These are phyloP conservation scores for Neolamprologus kungweensis DNA, from an alignment of 2,113 vertebrate species.

Conservation along the genomic window DNA sequence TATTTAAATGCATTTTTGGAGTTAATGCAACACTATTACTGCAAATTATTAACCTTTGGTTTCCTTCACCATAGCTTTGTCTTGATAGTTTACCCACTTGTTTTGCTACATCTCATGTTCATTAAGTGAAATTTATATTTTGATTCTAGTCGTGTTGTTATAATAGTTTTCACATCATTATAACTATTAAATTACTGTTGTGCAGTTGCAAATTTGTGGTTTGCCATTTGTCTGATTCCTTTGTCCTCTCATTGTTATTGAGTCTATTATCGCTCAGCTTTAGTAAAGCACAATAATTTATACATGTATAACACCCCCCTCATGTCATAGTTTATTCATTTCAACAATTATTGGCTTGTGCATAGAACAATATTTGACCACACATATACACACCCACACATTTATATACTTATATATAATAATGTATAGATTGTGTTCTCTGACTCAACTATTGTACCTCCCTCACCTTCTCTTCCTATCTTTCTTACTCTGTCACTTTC, in stretches of 20 bases:
- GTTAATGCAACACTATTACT: neutral
- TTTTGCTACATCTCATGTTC: neutral
- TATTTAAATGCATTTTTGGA: neutral
- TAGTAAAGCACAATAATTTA: neutral
- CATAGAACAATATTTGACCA: neutral
- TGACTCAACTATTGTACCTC: neutral
- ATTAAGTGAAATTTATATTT: neutral
- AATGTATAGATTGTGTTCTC: neutral
- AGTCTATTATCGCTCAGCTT: neutral
- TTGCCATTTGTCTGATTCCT: neutral
- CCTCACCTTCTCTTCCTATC: neutral
- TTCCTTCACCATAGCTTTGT: neutral
- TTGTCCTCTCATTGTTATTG: neutral
- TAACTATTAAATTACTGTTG: neutral
- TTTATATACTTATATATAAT: neutral
- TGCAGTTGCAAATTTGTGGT: neutral
- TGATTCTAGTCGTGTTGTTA: neutral
- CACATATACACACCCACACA: neutral
- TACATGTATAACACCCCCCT: accelerated
- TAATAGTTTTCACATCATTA: neutral
- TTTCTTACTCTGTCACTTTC: neutral
- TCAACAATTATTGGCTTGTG: neutral
- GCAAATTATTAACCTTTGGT: neutral
- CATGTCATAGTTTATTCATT: neutral
- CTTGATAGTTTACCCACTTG: neutral